Evolutionary conservation across 1,140 invertebrate species (phyloP), one percentile per base, ranked within the genome.

Genomic region (Halictus rubicundus): DNA sequence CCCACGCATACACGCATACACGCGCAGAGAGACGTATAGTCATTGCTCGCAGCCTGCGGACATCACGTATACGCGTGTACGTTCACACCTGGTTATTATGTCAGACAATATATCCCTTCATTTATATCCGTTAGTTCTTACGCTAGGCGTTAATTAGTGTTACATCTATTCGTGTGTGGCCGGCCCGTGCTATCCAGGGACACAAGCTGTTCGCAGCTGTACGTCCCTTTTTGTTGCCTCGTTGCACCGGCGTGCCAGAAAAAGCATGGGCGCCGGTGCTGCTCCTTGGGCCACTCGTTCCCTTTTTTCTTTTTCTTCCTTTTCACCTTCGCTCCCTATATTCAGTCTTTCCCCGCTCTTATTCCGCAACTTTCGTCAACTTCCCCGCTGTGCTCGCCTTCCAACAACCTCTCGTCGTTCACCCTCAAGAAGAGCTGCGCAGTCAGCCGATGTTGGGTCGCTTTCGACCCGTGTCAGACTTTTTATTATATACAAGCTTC

Each of bases 121-220:
- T 80, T 89, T 88, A 86, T 90, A 89, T 85, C 76, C 85, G 86
- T 82, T 83, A 89, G 68, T 84, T 81, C 87, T 90, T 92, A 92
- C 79, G 74, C 89, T 92, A 91, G 87, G 92, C 89, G 84, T 91
- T 92, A 91, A 90, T 91, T 90, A 92, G 88, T 92, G 88, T 92
- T 92, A 92, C 89, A 90, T 90, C 87, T 92, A 92, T 70, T 90
- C 86, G 88, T 85, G 92, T 92, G 90, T 93, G 91, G 90, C 92
- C 92, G 83, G 90, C 92, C 91, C 88, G 88, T 93, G 92, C 92
- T 93, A 92, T 86, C 90, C 88, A 89, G 73, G 77, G 74, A 78
- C 5, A 5, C 83, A 80, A 86, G 81, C 82, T 42, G 23, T 68
- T 70, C 63, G 25, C 69, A 78, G 78, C 69, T 66, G 66, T 71